Evolutionary conservation across 2,113 vertebrate genomes (phyloP).

Genomic region (Ptychochromis oligacanthus): DNA sequence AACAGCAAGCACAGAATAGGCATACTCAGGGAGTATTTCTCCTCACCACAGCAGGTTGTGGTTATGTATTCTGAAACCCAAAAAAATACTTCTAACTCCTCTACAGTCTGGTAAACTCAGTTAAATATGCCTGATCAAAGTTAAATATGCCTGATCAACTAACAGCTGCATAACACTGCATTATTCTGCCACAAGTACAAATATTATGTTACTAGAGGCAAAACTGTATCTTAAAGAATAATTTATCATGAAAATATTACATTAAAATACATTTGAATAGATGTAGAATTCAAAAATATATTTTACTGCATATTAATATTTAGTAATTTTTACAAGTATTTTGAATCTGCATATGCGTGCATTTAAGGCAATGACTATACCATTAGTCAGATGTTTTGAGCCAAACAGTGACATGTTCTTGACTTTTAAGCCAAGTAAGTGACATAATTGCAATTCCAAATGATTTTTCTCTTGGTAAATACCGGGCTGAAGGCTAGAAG

Average conservation of each 20-base stretch:
- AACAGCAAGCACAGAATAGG: background rate
- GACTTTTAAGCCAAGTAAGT: background rate
- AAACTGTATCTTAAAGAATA: background rate
- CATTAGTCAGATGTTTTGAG: background rate
- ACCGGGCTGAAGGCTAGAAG: background rate
- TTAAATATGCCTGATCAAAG: background rate
- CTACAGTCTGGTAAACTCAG: background rate
- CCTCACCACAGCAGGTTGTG: background rate
- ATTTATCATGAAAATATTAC: background rate
- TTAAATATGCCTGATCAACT: background rate
- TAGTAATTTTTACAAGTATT: background rate
- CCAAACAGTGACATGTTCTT: background rate
- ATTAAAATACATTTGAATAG: background rate
- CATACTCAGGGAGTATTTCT: background rate
- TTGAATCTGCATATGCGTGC: background rate
- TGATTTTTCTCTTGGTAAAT: background rate
- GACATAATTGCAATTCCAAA: background rate
- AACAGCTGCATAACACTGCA: background rate
- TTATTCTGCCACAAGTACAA: background rate
- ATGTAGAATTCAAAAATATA: background rate
- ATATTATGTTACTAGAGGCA: background rate
- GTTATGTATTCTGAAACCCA: constrained; percentile 1
- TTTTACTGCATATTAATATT: background rate
- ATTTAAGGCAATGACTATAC: background rate
- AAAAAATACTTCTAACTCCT: background rate